Conservation (phyloP, 2,797 vertebrate species). For the Sciurus carolinensis region DNA sequence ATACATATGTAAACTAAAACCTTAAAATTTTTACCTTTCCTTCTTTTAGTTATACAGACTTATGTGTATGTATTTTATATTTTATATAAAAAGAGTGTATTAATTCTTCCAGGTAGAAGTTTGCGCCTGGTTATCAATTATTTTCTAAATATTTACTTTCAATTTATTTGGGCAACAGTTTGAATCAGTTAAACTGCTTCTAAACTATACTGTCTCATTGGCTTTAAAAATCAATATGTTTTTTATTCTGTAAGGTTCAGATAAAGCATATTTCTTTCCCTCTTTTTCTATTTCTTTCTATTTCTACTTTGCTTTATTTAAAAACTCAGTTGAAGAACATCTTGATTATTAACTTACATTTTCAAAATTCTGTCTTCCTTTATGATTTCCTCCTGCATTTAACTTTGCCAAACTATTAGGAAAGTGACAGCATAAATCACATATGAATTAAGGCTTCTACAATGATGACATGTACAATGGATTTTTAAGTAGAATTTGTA, state of each 20-base stretch:
- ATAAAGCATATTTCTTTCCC: neutral
- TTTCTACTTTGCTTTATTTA: conserved; percentile 6
- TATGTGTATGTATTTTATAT: neutral
- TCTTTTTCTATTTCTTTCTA: neutral
- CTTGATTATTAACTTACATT: conserved; percentile 17
- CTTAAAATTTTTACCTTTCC: neutral
- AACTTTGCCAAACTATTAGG: neutral
- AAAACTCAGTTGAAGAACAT: conserved; percentile 2
- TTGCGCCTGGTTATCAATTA: neutral
- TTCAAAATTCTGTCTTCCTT: conserved; percentile 30
- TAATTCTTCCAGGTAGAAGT: neutral
- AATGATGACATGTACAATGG: neutral
- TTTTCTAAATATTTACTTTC: conserved; percentile 19
- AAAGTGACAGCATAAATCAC: neutral
- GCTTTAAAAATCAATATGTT: neutral
- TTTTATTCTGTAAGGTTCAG: conserved; percentile 29
- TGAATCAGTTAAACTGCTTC: neutral
- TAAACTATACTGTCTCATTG: neutral
- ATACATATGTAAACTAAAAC: neutral
- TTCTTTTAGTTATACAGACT: conserved; percentile 6
- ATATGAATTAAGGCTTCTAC: neutral
- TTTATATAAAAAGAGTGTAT: neutral
- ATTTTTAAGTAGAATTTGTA: neutral
- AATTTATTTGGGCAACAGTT: neutral
- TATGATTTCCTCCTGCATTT: conserved; percentile 11